Evolutionary conservation across 2,888 invertebrate genomes (phyloP), one percentile per base, ranked within the genome.

Genomic region (Molanna angustata): DNA sequence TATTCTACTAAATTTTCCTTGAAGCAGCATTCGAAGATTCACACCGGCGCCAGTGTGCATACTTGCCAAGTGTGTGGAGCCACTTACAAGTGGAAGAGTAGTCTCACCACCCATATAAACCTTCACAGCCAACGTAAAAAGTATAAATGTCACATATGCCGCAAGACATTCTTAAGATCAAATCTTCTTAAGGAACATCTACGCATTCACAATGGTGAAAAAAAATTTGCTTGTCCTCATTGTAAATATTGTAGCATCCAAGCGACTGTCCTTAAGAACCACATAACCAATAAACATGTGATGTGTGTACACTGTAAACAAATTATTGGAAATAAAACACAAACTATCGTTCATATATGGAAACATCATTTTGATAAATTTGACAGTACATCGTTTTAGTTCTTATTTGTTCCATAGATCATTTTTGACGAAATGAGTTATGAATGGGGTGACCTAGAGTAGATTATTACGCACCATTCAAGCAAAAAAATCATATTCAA

Each of bases 161-260:
- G 13, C 16, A 32, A 21, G 21, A 46, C 31, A 16, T 47, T 52
- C 13, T 20, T 42, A 4, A 27, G 37, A 17, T 22, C 35, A 11
- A 18, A 31, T 22, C 35, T 31, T 9, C 45, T 51, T 4, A 37
- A 27, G 20, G 42, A 45, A 13, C 51, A 51, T 31, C n/a, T 45
- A 57, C 66, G 63, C 41, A 67, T 72, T 3, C 80, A 79, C 61
- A 65, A 65, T 4, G 68, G 67, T 0, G 66, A 66, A 49, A 67
- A 65, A 49, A 59, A 62, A 1, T 76, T 71, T 61, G 62, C 63
- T 0, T 82, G 82, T 60, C 62, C 65, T 13, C 61, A 65, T 2
- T 81, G 82, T 59, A 2, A n/a, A 4, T 45, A 45, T 19, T 18
- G 17, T 18, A 19, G 33, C 18, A 61, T 64, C 32, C 66, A 67